A percentile compares a stretch with the other conserved stretches of the same genome.
These are phyloP conservation scores for Papilio polytes DNA, from an alignment of 1,140 invertebrate species.

Conservation along the genomic window DNA sequence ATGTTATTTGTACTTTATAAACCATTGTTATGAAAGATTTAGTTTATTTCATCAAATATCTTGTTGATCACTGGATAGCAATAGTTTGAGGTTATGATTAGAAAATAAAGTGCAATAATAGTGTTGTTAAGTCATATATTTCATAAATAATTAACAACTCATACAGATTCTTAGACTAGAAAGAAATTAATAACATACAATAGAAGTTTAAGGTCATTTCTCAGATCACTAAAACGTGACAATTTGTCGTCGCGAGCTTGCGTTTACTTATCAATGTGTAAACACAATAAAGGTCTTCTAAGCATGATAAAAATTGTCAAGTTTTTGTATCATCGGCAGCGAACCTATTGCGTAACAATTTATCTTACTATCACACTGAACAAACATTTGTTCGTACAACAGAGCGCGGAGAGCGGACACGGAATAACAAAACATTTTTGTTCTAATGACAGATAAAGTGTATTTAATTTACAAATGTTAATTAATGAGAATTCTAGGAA, in stretches of 20 bases:
- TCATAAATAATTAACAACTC: slow-evolving; percentile 39
- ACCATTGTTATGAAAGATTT: background rate
- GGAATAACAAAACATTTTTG: slow-evolving; percentile 35
- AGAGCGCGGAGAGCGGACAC: slow-evolving; percentile 9
- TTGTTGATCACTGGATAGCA: background rate
- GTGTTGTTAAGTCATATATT: slow-evolving; percentile 30
- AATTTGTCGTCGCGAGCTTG: slow-evolving; percentile 5
- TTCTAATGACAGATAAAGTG: slow-evolving; percentile 34
- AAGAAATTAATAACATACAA: slow-evolving; percentile 41
- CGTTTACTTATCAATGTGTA: slow-evolving; percentile 3
- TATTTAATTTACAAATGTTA: slow-evolving; percentile 36
- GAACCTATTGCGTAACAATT: slow-evolving; percentile 35
- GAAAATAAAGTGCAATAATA: slow-evolving; percentile 31
- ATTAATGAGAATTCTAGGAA: slow-evolving; percentile 30
- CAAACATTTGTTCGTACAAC: slow-evolving; percentile 33
- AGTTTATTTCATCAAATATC: background rate
- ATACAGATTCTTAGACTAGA: slow-evolving; percentile 66
- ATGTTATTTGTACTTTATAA: slow-evolving; percentile 17
- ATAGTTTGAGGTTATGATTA: background rate
- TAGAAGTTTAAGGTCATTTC: slow-evolving; percentile 19
- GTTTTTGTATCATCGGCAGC: slow-evolving; percentile 24
- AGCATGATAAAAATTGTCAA: slow-evolving; percentile 32
- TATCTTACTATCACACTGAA: slow-evolving; percentile 36
- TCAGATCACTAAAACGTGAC: slow-evolving; percentile 25
- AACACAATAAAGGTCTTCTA: slow-evolving; percentile 29